Base-by-base conservation (phyloP, 2,113 vertebrate genomes). In the Thymallus thymallus region DNA sequence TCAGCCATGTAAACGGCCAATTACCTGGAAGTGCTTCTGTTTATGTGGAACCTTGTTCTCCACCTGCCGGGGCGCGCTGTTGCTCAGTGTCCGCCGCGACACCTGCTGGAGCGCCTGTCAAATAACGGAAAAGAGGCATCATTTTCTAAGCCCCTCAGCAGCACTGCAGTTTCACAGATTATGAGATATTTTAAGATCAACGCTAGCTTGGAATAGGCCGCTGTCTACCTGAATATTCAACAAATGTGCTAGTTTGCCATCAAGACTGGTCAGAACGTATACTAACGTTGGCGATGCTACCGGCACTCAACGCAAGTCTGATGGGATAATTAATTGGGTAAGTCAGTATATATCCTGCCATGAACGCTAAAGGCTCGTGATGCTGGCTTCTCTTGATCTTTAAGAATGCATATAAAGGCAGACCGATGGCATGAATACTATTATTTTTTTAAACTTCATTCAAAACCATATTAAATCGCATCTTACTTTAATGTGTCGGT, bases 1-100 rank as follows among this genome's bases (percentile, higher is more conserved):
- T 58, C 1, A 58, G 10, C 14, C 16, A 58, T 58, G 3, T 23
- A 61, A 61, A 22, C 6, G 4, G 46, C 4, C 16, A 16, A 18
- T 74, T 92, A 99, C 97, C 96, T 99, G 97, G 68, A 99, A 99
- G 14, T 91, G 5, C 78, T 95, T 98, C 89, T 99, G 97, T 24
- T 95, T 91, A 76, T 94, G 85, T 10, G 89, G 56, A 76, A 99
- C 92, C 80, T 87, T 94, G 81, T 96, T 99, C 67, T 88, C 80
- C 5, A 94, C 0, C 51, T 91, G 93, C 76, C 93, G 92, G 70
- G 92, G 91, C 23, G 91, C 89, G 14, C 92, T 91, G 88, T 89
- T 94, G 83, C 82, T 90, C 82, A 98, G 77, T 69, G 91, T 93
- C 87, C 96, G 92, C 88, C 89, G 92, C 55, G 92, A 88, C 86